A percentile compares a stretch with the other conserved stretches of the same genome.
Conservation (phyloP, 2,888 invertebrate species). For the Rotaria socialis region DNA sequence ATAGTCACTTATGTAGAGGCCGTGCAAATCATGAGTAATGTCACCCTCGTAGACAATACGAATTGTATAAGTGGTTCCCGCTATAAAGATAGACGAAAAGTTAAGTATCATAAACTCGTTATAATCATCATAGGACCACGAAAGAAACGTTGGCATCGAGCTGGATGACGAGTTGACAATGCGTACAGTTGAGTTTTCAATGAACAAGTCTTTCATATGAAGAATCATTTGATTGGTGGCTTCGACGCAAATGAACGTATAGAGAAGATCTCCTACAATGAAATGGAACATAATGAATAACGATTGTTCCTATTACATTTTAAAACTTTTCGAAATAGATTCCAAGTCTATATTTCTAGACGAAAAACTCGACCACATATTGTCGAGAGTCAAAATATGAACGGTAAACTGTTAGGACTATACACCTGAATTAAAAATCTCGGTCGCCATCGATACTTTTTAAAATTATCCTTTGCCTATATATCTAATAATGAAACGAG, state of each 20-base stretch:
- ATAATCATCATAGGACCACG: neutral
- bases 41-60: neutral
- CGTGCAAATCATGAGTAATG: neutral
- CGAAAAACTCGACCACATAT: too few relatives aligned
- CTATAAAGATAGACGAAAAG: neutral
- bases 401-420: too few relatives aligned
- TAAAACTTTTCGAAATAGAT: too few relatives aligned
- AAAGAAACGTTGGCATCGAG: neutral
- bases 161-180: neutral
- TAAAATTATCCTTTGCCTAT: too few relatives aligned
- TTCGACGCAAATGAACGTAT: neutral
- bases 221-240: neutral
- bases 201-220: neutral
- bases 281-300: neutral
- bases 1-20: constrained; percentile 11
- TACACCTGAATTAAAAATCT: too few relatives aligned
- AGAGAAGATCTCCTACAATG: neutral
- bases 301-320: too few relatives aligned
- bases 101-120: neutral
- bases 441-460: too few relatives aligned
- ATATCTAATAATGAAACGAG: too few relatives aligned
- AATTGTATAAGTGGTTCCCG: neutral
- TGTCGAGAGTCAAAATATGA: too few relatives aligned
- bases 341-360: too few relatives aligned
- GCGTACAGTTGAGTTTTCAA: neutral